Conservation (phyloP, 2,797 vertebrate genomes). For the Pseudomugil gertrudae region DNA sequence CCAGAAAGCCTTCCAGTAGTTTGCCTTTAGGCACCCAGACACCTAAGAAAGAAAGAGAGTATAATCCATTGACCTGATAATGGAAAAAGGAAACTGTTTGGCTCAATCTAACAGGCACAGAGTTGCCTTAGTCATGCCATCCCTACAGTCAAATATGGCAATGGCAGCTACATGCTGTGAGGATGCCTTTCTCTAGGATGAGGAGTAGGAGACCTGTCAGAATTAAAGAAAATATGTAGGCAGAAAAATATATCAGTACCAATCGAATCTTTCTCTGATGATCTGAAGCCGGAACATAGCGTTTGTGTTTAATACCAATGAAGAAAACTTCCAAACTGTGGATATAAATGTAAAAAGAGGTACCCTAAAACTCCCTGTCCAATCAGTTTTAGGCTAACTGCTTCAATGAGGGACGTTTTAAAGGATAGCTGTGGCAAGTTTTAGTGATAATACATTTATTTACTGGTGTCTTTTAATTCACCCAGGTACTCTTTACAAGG, state of each 20-base stretch:
- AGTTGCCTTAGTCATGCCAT: not conserved
- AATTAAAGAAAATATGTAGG: not conserved
- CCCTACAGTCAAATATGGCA: not conserved
- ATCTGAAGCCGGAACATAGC: not conserved
- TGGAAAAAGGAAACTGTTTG: not conserved
- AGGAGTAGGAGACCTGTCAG: not conserved
- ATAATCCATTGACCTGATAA: conserved; percentile 1
- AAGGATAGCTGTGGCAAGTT: not conserved
- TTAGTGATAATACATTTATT: not conserved
- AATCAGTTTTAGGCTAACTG: not conserved
- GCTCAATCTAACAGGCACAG: not conserved
- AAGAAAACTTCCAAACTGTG: not conserved
- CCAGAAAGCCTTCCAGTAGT: not conserved
- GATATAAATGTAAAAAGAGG: not conserved
- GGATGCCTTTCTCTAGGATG: not conserved
- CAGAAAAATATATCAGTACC: not conserved
- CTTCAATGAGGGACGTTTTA: not conserved
- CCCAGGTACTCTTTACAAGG: too few relatives aligned
- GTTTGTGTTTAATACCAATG: not conserved
- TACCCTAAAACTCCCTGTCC: not conserved
- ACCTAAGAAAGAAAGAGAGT: not conserved
- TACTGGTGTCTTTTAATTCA: not conserved
- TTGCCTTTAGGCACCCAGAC: not conserved
- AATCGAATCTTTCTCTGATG: not conserved
- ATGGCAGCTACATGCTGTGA: not conserved